These are phyloP conservation scores for Danionella dracula DNA, from an alignment of 2,797 vertebrate species.

Conservation along the genomic window DNA sequence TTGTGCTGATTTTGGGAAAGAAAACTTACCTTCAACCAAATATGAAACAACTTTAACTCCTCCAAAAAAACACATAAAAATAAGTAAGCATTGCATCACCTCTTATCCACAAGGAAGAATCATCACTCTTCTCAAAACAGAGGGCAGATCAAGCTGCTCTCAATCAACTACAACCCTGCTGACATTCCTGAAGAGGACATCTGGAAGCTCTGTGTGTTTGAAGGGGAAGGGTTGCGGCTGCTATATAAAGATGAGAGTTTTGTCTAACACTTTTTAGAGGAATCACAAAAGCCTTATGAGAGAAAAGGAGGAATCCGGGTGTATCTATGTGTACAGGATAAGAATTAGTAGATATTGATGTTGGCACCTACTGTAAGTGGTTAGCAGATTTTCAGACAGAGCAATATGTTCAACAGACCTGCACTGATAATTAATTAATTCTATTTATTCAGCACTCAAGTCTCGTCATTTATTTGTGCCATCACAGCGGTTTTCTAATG, in stretches of 20 bases:
- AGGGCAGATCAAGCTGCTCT: slow-evolving; percentile 52
- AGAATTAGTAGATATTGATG: not conserved
- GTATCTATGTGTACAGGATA: slow-evolving; percentile 19
- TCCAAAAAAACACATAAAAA: too few relatives aligned
- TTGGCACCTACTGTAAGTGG: not conserved
- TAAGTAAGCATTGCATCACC: slow-evolving; percentile 14
- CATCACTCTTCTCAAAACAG: slow-evolving; percentile 40
- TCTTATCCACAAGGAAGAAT: slow-evolving; percentile 41
- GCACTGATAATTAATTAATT: too few relatives aligned
- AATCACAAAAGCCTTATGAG: slow-evolving; percentile 9
- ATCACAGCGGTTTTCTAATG: too few relatives aligned
- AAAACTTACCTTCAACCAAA: too few relatives aligned
- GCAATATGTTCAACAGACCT: too few relatives aligned
- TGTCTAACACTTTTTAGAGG: slow-evolving; percentile 5
- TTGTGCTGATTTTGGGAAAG: too few relatives aligned
- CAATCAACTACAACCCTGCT: slow-evolving; percentile 54
- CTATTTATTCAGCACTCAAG: too few relatives aligned
- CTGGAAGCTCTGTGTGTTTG: slow-evolving; percentile 34
- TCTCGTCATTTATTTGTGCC: too few relatives aligned
- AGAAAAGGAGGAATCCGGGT: slow-evolving; percentile 3
- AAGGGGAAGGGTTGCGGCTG: not conserved
- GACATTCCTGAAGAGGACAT: slow-evolving; percentile 51
- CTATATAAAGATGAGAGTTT: slow-evolving; percentile 25
- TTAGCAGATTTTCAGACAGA: not conserved
- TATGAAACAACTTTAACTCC: too few relatives aligned